Percentiles rank a stretch among this genome's conserved stretches.
Evolutionary conservation across 2,888 invertebrate species (phyloP).

Genomic region (Erpobdella octoculata): DNA sequence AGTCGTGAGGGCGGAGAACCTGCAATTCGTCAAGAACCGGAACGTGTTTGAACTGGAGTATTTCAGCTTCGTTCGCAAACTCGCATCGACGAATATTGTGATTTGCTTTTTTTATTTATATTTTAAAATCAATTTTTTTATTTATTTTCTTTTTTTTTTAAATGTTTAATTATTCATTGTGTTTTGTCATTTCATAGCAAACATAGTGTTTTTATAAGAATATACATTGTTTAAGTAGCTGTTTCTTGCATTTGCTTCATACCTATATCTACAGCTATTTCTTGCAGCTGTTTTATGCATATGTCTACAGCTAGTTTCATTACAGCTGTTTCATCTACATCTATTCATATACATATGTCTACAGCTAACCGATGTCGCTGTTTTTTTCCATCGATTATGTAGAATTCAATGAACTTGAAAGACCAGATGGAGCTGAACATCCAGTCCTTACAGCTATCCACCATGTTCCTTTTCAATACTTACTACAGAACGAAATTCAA

Average conservation of each 20-base stretch:
- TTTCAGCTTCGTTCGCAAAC: constrained; percentile 50
- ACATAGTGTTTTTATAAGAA: background rate
- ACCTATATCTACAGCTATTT: too few relatives aligned
- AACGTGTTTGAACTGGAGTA: constrained; percentile 54
- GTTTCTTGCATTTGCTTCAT: constrained; percentile 37
- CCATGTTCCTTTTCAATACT: constrained; percentile 53
- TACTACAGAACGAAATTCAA: constrained; percentile 52
- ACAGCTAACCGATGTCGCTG: too few relatives aligned
- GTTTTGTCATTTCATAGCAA: too few relatives aligned
- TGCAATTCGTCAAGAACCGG: constrained; percentile 54
- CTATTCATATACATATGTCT: too few relatives aligned
- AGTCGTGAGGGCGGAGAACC: constrained; percentile 53
- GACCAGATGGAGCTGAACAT: constrained; percentile 43
- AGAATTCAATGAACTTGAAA: constrained; percentile 37
- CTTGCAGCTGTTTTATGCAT: too few relatives aligned
- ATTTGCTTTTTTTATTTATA: background rate
- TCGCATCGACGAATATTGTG: constrained; percentile 22
- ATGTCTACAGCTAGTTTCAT: too few relatives aligned
- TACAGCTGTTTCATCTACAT: too few relatives aligned
- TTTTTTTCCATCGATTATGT: too few relatives aligned
- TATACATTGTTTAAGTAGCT: background rate
- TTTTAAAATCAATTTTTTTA: background rate
- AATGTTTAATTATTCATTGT: too few relatives aligned
- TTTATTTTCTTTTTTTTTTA: background rate
- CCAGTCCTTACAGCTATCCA: constrained; percentile 46